Base-by-base conservation (phyloP, 2,888 invertebrate genomes). In the Tetramorium bicarinatum region DNA sequence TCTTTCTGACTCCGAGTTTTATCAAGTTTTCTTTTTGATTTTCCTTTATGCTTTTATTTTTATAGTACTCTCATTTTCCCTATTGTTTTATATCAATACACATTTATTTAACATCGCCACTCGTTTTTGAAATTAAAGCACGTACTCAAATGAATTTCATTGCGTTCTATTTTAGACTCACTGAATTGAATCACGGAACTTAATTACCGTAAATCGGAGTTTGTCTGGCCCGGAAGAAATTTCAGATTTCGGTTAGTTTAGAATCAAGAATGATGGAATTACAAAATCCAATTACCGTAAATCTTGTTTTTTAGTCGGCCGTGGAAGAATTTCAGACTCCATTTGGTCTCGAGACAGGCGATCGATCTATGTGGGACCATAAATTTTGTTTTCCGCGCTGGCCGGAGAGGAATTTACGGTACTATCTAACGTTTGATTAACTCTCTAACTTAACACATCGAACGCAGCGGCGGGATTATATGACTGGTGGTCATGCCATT, bases 211-310 rank as follows among this genome's bases (percentile, higher is more conserved):
- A 80, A 74, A 80, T 80, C 76, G 59, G 41, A n/a, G 18, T 59
- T 79, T 56, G 56, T 44, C 34, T 41, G 11, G 38, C 7, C 11
- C 1, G 8, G 18, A 74, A 59, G 75, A 49, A 75, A 80, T 80
- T 72, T 80, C 59, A 38, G 59, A 80, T 80, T 80, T 80, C 25
- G 76, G 34, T 64, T 29, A 49, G 47, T 80, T 80, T 80, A 74
- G 75, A 74, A 75, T 75, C 47, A 77, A 69, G 47, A 44, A 59
- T 41, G 72, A 74, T 59, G 79, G 75, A 74, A 80, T 80, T 80
- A 75, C 75, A 75, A 80, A 80, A 80, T 80, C 79, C 79, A 80
- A 80, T 80, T 80, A 80, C 21, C 79, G 59, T 80, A 80, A 80
- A 80, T 80, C 79, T 80, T 74, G 79, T 74, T 80, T 80, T 80